Evolutionary conservation across 2,888 invertebrate species (phyloP).

Genomic region (Willowsia nigromaculata): DNA sequence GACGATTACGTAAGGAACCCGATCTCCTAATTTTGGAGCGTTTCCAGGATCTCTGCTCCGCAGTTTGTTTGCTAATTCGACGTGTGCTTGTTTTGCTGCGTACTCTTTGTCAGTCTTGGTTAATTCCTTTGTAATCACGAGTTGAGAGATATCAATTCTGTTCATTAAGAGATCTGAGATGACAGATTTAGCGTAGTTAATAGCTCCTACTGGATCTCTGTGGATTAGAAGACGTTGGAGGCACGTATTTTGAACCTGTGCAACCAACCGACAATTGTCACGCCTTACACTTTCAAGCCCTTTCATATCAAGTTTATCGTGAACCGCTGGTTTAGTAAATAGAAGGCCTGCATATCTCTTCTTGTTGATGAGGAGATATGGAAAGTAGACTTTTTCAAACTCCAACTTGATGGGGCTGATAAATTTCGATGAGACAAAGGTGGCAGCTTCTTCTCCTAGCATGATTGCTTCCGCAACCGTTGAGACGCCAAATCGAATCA

Average conservation of each 20-base stretch:
- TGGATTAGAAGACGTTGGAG: constrained; percentile 97
- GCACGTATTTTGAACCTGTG: constrained; percentile 97
- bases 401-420: constrained; percentile 97
- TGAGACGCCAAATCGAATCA: constrained; percentile 98
- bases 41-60: constrained; percentile 97
- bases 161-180: constrained; percentile 98
- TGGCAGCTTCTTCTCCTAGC: constrained; percentile 95
- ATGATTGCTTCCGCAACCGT: constrained; percentile 96
- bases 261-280: constrained; percentile 98
- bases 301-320: constrained; percentile 99
- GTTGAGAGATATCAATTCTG: constrained; percentile 97
- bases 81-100: constrained; percentile 98
- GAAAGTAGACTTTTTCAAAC: constrained; percentile 99
- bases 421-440: constrained; percentile 93
- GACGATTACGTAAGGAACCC: constrained; percentile 97
- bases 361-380: constrained; percentile 98
- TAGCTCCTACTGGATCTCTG: constrained; percentile 95
- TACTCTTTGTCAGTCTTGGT: constrained; percentile 94
- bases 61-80: constrained; percentile 98
- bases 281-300: constrained; percentile 98
- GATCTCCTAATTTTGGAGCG: constrained; percentile 98
- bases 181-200: constrained; percentile 85
- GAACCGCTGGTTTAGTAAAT: constrained; percentile 93
- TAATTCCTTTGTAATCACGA: constrained; percentile 97
- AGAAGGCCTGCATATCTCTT: constrained; percentile 98